These are phyloP conservation scores for Agapornis canus DNA, from an alignment of 2,797 vertebrate genomes.

Conservation along the genomic window DNA sequence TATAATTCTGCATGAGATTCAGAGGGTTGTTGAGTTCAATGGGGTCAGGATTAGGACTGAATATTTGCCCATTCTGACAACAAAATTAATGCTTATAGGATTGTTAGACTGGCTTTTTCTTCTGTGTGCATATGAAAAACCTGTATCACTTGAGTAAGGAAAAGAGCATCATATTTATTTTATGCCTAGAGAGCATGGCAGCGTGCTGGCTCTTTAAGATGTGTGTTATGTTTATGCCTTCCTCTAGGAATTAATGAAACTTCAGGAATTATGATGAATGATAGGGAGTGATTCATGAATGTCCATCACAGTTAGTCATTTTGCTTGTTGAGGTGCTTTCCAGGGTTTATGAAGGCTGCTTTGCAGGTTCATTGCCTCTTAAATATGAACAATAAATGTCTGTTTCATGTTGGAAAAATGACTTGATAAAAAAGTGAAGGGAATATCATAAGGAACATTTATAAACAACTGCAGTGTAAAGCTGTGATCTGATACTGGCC, in stretches of 20 bases:
- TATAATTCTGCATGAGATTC: background rate
- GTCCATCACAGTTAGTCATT: background rate
- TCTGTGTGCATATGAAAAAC: background rate
- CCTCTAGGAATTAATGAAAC: conserved; percentile 39
- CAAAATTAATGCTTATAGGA: background rate
- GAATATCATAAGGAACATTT: conserved; percentile 11
- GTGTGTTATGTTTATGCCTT: background rate
- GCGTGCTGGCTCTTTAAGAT: background rate
- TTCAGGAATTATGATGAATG: conserved; percentile 10
- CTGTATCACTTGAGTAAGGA: background rate
- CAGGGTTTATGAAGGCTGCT: background rate
- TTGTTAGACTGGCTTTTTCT: background rate
- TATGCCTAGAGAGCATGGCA: background rate
- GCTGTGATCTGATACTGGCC: conserved; percentile 3
- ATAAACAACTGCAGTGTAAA: conserved; percentile 38
- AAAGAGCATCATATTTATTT: background rate
- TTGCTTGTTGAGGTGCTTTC: background rate
- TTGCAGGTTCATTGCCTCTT: conserved; percentile 31
- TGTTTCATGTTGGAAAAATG: conserved; percentile 18
- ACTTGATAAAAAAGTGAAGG: conserved; percentile 11
- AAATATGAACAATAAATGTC: conserved; percentile 25
- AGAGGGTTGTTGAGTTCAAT: background rate
- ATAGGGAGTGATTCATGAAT: background rate
- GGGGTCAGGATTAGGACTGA: background rate
- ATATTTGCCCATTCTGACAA: background rate